phyloP scores from a whole-genome alignment of 2,113 vertebrate genomes.

The Mus pahari region DNA sequence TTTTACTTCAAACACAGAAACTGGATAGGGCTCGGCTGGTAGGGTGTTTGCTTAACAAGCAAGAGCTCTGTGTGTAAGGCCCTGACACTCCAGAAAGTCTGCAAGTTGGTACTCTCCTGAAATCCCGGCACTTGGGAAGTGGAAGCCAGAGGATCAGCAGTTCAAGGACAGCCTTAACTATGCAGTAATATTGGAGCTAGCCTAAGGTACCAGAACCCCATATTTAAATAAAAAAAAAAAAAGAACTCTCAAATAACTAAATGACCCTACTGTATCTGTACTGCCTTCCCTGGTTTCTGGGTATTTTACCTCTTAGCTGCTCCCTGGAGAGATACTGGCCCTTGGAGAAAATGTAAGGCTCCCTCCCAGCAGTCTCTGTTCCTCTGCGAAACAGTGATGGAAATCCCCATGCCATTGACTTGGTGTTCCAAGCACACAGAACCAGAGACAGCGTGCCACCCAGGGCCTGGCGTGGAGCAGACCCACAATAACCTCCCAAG shows the following conservation, averaged over 20 bases:
- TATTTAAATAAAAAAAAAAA: background rate
- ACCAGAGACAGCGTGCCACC: background rate
- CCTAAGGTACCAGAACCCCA: background rate
- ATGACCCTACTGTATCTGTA: background rate
- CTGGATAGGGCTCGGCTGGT: background rate
- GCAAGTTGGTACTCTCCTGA: background rate
- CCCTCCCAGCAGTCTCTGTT: background rate
- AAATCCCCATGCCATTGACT: background rate
- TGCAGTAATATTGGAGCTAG: background rate
- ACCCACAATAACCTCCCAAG: background rate
- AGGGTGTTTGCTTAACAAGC: background rate
- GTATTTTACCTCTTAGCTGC: background rate
- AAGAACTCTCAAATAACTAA: background rate
- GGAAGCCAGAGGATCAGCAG: background rate
- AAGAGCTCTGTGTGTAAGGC: background rate
- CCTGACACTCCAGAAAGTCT: background rate
- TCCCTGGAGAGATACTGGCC: background rate
- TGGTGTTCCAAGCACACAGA: background rate
- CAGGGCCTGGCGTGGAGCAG: background rate
- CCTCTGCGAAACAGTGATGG: background rate
- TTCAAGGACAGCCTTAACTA: background rate
- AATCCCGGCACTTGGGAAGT: background rate
- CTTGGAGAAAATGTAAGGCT: slow-evolving; percentile 5
- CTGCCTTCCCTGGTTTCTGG: background rate
- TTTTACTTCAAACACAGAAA: background rate